Evolutionary conservation across 2,113 vertebrate genomes (phyloP).

Genomic region (Notechis scutatus): DNA sequence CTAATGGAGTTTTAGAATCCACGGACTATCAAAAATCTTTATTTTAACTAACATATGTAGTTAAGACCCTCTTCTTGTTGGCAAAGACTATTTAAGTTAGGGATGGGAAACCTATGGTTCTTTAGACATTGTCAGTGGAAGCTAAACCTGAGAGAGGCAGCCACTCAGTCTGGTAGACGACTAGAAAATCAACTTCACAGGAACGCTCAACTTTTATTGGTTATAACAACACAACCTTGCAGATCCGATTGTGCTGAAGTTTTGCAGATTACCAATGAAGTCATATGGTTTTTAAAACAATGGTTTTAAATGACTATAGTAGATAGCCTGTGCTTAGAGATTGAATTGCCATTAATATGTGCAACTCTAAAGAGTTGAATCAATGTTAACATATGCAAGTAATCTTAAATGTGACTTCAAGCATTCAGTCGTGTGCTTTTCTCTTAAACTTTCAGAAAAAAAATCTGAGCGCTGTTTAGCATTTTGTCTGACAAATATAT

Average conservation of each 20-base stretch:
- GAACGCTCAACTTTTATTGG: neutral
- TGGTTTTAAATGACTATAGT: neutral
- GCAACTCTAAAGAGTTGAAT: neutral
- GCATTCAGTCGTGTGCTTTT: neutral
- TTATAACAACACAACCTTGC: neutral
- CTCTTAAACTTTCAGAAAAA: accelerated
- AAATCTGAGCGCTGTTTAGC: neutral
- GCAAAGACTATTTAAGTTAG: neutral
- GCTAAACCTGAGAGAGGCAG: neutral
- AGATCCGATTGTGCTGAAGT: too few relatives aligned
- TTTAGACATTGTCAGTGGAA: neutral
- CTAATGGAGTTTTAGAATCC: neutral
- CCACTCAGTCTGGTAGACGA: neutral
- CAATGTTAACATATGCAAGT: neutral
- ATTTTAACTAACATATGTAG: neutral
- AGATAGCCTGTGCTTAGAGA: neutral
- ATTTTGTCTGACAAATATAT: neutral
- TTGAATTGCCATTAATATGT: neutral
- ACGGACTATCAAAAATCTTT: neutral
- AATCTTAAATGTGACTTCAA: neutral
- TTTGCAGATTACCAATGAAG: neutral
- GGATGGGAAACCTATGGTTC: neutral
- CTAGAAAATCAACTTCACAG: neutral
- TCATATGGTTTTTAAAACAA: too few relatives aligned
- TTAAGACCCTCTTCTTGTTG: neutral